A percentile compares a stretch with the other conserved stretches of the same genome.
Evolutionary conservation across 2,113 vertebrate genomes (phyloP).

Genomic region (Bathybates hornii): DNA sequence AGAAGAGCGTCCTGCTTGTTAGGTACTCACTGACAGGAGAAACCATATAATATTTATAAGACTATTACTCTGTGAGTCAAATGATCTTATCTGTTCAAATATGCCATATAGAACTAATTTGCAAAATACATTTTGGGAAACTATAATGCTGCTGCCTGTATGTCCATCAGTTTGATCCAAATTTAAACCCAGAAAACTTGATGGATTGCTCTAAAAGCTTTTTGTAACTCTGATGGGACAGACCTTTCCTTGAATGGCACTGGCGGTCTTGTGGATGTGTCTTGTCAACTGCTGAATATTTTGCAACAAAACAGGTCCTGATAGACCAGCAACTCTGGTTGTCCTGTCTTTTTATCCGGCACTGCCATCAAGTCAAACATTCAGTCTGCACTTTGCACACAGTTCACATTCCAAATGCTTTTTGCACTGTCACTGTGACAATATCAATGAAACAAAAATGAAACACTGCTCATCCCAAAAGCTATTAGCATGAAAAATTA

Average conservation of each 20-base stretch:
- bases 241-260: neutral
- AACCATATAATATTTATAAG: neutral
- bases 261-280: neutral
- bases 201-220: neutral
- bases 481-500: neutral
- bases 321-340: neutral
- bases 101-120: neutral
- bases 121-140: neutral
- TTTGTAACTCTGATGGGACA: neutral
- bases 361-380: neutral
- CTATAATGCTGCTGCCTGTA: neutral
- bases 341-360: neutral
- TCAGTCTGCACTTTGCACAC: neutral
- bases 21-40: neutral
- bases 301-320: neutral
- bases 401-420: neutral
- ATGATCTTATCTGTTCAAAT: neutral
- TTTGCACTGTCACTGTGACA: neutral
- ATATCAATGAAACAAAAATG: neutral
- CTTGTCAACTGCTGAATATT: neutral
- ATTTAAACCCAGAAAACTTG: neutral
- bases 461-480: neutral
- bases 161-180: neutral
- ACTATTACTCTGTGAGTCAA: neutral
- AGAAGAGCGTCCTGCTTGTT: neutral